phyloP scores from a whole-genome alignment of 2,888 invertebrate species.

The Drosophila fulvimacula region DNA sequence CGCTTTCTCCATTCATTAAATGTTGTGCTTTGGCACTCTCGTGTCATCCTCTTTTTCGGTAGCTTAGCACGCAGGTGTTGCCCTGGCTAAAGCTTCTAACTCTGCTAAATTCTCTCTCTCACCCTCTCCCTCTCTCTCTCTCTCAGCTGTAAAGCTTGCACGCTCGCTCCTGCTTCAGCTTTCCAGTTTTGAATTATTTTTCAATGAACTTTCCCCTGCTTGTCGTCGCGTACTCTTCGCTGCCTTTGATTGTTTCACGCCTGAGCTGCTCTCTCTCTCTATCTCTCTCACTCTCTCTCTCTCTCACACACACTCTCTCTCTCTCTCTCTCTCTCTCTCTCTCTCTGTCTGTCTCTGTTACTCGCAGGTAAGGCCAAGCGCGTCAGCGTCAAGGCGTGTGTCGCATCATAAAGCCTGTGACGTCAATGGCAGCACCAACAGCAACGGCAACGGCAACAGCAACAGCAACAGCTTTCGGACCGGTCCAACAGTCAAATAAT shows the following conservation, averaged over 20 bases:
- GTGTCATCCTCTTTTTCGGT: neutral
- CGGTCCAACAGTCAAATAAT: constrained; percentile 69
- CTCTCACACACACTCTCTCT: constrained; percentile 19
- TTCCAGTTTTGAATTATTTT: constrained; percentile 15
- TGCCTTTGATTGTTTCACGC: constrained; percentile 45
- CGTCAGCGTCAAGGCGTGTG: constrained; percentile 39
- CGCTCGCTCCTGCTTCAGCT: constrained; percentile 12
- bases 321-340: constrained; percentile 1
- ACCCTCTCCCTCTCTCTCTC: neutral
- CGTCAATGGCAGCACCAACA: constrained; percentile 61
- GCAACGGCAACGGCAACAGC: constrained; percentile 52
- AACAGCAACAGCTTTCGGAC: constrained; percentile 70
- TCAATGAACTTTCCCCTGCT: constrained; percentile 27
- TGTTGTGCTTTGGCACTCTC: neutral
- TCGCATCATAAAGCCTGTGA: constrained; percentile 64
- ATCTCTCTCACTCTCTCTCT: neutral
- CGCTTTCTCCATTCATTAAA: constrained; percentile 29
- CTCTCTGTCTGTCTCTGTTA: neutral
- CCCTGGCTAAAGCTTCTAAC: neutral
- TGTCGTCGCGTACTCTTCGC: neutral
- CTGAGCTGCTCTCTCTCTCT: constrained; percentile 42
- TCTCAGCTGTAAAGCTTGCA: constrained; percentile 8
- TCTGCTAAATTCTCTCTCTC: neutral
- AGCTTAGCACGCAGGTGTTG: neutral
- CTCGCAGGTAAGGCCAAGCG: constrained; percentile 35